Conservation (phyloP, 2,888 invertebrate genomes). For the Phortica okadai region DNA sequence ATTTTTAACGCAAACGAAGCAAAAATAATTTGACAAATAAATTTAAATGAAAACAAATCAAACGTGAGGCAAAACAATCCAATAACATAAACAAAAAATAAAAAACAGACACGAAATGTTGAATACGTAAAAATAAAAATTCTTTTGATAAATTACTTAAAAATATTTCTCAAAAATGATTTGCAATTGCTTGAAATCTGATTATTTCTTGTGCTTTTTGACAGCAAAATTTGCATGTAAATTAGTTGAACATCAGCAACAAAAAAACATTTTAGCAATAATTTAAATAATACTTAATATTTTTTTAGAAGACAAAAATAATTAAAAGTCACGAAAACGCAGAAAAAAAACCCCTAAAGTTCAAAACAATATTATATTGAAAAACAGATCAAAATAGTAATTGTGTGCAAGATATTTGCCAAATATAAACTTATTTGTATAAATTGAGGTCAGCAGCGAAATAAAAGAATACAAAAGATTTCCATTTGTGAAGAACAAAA, state of each 20-base stretch:
- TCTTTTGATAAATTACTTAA: neutral
- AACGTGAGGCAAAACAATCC: too few species aligned
- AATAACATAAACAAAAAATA: neutral
- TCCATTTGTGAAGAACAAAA: too few species aligned
- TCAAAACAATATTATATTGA: neutral
- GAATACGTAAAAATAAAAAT: neutral
- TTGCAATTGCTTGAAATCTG: too few species aligned
- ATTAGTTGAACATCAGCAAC: too few species aligned
- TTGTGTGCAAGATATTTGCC: too few species aligned
- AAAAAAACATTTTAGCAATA: too few species aligned
- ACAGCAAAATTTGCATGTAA: too few species aligned
- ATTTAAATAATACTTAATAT: too few species aligned
- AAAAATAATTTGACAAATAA: conserved; percentile 15
- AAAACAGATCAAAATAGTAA: neutral
- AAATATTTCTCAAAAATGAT: neutral
- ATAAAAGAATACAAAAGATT: too few species aligned
- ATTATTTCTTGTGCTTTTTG: too few species aligned
- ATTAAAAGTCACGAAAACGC: neutral
- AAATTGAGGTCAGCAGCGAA: too few species aligned
- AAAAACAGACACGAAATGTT: neutral
- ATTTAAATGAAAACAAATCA: neutral
- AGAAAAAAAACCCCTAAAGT: neutral
- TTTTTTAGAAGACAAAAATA: neutral
- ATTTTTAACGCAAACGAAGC: conserved; percentile 2
- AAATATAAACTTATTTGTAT: too few species aligned